Evolutionary conservation across 2,888 invertebrate species (phyloP).

Genomic region (Drosophila infuscata): DNA sequence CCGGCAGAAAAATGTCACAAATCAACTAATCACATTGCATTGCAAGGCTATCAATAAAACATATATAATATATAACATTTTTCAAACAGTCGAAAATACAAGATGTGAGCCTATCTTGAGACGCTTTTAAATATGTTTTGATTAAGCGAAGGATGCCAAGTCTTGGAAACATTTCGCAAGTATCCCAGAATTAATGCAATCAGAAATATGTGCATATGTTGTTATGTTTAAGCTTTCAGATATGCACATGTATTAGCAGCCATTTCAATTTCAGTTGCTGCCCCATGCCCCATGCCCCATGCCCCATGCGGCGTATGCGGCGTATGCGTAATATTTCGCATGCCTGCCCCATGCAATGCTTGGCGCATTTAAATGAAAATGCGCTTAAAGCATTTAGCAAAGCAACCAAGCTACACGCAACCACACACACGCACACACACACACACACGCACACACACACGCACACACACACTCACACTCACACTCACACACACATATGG

Average conservation of each 20-base stretch:
- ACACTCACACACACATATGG: slow-evolving; percentile 4
- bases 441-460: slow-evolving; percentile 1
- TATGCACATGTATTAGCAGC: not conserved
- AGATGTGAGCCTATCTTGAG: not conserved
- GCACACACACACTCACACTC: too few species aligned
- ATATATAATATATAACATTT: not conserved
- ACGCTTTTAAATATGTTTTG: not conserved
- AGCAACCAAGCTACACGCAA: slow-evolving; percentile 1
- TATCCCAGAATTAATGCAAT: not conserved
- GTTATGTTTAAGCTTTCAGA: not conserved
- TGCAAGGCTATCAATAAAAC: not conserved
- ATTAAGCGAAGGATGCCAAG: not conserved
- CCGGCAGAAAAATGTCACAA: slow-evolving; percentile 2
- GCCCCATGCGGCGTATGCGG: slow-evolving; percentile 57
- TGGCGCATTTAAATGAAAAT: slow-evolving; percentile 33
- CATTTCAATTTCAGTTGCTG: slow-evolving; percentile 18
- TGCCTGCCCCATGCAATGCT: slow-evolving; percentile 26
- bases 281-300: slow-evolving; percentile 10
- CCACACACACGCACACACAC: slow-evolving; percentile 7
- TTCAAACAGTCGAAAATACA: not conserved
- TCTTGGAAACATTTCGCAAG: not conserved
- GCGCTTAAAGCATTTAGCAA: slow-evolving; percentile 34
- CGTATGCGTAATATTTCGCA: slow-evolving; percentile 59
- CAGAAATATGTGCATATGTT: not conserved
- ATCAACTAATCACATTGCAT: not conserved